Conservation (phyloP, 2,113 vertebrate species). For the Gobio gobio region DNA sequence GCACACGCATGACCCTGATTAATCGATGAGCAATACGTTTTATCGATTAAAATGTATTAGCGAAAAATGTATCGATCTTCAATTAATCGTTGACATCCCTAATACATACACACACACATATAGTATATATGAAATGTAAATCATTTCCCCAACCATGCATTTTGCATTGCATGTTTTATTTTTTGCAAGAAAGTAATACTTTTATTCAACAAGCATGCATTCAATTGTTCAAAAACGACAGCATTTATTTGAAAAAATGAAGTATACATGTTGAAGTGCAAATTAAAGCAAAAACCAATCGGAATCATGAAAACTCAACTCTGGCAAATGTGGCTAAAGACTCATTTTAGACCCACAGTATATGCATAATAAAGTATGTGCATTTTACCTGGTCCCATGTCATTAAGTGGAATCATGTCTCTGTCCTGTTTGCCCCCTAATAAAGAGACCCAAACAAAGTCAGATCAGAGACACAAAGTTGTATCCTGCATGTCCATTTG, state of each 20-base stretch:
- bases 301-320: background rate
- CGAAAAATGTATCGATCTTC: too few species aligned
- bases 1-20: too few species aligned
- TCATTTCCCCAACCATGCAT: too few species aligned
- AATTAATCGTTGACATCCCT: too few species aligned
- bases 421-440: slow-evolving; percentile 80
- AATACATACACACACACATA: too few species aligned
- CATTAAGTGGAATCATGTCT: slow-evolving; percentile 95
- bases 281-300: background rate
- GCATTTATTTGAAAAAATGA: too few species aligned
- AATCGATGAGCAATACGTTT: too few species aligned
- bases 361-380: background rate
- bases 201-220: background rate
- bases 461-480: background rate
- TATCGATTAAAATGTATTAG: too few species aligned
- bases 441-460: slow-evolving; percentile 25
- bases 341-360: too few species aligned
- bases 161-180: too few species aligned
- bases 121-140: too few species aligned
- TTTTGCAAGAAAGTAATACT: background rate
- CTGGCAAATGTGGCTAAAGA: too few species aligned
- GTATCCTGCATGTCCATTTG: background rate
- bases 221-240: background rate
- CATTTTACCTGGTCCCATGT: slow-evolving; percentile 86
- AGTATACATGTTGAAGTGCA: background rate